Evolutionary conservation across 2,888 invertebrate species (phyloP).

Genomic region (Tanypteryx hageni): DNA sequence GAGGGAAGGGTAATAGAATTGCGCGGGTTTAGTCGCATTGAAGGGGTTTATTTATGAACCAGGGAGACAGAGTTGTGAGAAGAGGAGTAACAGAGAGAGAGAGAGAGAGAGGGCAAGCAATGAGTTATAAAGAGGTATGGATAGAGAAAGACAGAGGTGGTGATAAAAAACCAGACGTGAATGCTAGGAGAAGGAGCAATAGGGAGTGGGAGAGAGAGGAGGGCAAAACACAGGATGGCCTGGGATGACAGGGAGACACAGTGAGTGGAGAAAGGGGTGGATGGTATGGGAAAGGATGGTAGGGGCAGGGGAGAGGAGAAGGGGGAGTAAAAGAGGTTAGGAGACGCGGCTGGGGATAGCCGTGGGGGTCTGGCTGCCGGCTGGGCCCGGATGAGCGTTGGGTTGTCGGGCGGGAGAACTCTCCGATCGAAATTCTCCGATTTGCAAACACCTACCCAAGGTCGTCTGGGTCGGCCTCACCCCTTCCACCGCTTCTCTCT

Average conservation of each 20-base stretch:
- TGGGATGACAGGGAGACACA: slow-evolving; percentile 56
- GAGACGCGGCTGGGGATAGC: slow-evolving; percentile 12
- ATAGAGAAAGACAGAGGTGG: background rate
- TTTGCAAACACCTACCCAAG: slow-evolving; percentile 63
- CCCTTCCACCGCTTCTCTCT: background rate
- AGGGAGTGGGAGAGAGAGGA: background rate
- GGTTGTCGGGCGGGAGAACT: slow-evolving; percentile 22
- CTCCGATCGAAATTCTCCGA: slow-evolving; percentile 55
- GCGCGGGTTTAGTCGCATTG: slow-evolving; percentile 61
- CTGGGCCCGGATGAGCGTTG: slow-evolving; percentile 51
- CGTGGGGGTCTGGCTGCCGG: slow-evolving; percentile 40
- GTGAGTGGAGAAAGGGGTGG: background rate
- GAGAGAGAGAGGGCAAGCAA: background rate
- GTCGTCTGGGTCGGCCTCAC: slow-evolving; percentile 51
- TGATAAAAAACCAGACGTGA: background rate
- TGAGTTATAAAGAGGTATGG: background rate
- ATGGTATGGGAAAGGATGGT: no score
- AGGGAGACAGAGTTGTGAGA: background rate
- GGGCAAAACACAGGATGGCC: slow-evolving; percentile 28
- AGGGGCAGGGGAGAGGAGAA: background rate
- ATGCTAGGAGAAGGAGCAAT: background rate
- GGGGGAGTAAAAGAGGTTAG: background rate
- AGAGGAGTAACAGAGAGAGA: background rate
- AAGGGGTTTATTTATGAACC: slow-evolving; percentile 35
- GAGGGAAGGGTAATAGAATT: slow-evolving; percentile 46